Conservation (phyloP, 2,888 invertebrate genomes). For the Rhaphigaster nebulosa region DNA sequence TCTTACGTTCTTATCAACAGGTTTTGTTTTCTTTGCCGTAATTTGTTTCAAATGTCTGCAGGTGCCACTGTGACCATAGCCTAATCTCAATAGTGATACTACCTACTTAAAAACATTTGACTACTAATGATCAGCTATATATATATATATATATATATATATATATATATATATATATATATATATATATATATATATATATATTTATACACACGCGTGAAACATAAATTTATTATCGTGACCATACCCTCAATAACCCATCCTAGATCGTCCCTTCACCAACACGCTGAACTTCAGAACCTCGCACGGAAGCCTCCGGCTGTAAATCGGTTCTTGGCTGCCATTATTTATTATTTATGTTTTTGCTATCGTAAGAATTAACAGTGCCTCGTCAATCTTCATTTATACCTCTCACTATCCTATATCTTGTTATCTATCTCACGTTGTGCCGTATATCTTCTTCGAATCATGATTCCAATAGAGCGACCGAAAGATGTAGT, state of each 20-base stretch:
- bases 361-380: not conserved
- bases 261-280: not conserved
- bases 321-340: not conserved
- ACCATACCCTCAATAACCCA: too few relatives aligned
- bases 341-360: slow-evolving; percentile 1
- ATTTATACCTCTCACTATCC: slow-evolving; percentile 5
- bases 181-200: too few relatives aligned
- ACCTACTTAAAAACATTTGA: too few relatives aligned
- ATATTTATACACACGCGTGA: too few relatives aligned
- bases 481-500: not conserved
- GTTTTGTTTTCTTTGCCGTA: not conserved
- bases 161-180: too few relatives aligned
- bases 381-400: not conserved
- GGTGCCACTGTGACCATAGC: not conserved
- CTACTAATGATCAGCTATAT: too few relatives aligned
- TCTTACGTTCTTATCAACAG: not conserved
- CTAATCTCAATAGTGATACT: not conserved
- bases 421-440: not conserved
- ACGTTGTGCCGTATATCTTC: slow-evolving; percentile 2
- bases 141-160: too few relatives aligned
- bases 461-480: not conserved
- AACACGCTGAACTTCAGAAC: not conserved
- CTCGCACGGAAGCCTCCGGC: slow-evolving; percentile 11
- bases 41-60: not conserved
- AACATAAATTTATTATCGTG: not conserved